Base-by-base conservation (phyloP, 2,797 vertebrate species). In the Danio kyathit region DNA sequence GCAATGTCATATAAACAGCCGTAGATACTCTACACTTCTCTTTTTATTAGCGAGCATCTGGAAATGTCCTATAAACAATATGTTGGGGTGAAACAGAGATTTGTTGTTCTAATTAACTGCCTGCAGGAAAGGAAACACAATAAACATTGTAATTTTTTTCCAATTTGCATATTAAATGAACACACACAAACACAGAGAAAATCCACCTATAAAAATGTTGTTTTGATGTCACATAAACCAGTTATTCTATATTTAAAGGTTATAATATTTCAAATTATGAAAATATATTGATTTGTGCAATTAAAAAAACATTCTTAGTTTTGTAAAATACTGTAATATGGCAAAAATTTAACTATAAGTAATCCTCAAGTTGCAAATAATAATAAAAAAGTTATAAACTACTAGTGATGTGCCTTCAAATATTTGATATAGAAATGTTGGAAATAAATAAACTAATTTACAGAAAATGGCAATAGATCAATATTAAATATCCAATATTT, bases 21-120 rank as follows among this genome's bases (percentile, higher is more conserved):
- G 44, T 21, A n/a, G 9, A 69, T 64, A 41, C 29, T 43, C 54
- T 43, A 48, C 6, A 38, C 44, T 49, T 38, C 11, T 76, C 16
- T 52, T 10, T 59, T 64, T 71, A 71, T 66, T 38, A 21, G 46
- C 64, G 67, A 67, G 60, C 17, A 72, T 78, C 69, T 74, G 48
- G 17, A 29, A 14, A 16, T 40, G 43, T 16, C 21, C 29, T 70
- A 72, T 54, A 79, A 59, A 49, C 74, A 79, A 76, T 44, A 72
- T 57, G 21, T 29, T 76, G 13, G 64, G 64, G 72, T 86, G 78
- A 79, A 54, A 41, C 10, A 9, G 0, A 66, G 12, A 81, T 86
- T 67, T 86, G 75, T 81, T 83, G 86, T 86, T 70, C 82, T 80
- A 88, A 84, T 86, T 84, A 85, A 67, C 73, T 82, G 79, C 75